These are phyloP conservation scores for Opisthograptis luteolata DNA, from an alignment of 2,888 invertebrate genomes.

Conservation along the genomic window DNA sequence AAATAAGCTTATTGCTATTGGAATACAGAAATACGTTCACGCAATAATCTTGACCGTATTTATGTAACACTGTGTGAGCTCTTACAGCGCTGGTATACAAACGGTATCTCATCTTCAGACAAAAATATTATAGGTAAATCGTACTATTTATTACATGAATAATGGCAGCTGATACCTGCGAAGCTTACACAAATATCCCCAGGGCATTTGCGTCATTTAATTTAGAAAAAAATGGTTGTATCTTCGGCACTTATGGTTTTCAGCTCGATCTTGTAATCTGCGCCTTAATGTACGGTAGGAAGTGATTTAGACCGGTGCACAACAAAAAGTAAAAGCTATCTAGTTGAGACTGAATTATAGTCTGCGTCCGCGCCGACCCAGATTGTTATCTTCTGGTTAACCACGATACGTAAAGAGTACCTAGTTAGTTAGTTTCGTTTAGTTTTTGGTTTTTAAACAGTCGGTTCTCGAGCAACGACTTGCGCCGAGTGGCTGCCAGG, in stretches of 20 bases:
- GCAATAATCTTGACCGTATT: conserved; percentile 26
- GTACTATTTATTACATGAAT: too few species aligned
- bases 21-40: conserved; percentile 22
- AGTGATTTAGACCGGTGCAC: conserved; percentile 30
- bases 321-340: conserved; percentile 46
- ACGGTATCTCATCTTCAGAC: conserved; percentile 14
- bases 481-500: too few species aligned
- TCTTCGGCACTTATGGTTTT: too few species aligned
- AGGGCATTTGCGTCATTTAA: too few species aligned
- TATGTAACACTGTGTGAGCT: conserved; percentile 25
- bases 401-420: conserved; percentile 5
- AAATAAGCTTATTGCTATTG: conserved; percentile 9
- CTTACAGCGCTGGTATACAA: conserved; percentile 1
- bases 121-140: neutral
- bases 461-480: too few species aligned
- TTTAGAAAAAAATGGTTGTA: too few species aligned
- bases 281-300: neutral
- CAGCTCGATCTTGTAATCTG: too few species aligned
- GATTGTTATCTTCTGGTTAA: conserved; percentile 30
- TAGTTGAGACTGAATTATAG: conserved; percentile 31
- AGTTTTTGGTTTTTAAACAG: too few species aligned
- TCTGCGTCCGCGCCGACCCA: conserved; percentile 30
- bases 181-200: too few species aligned
- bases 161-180: too few species aligned
- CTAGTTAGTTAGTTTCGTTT: too few species aligned